These are phyloP conservation scores for Centrocercus urophasianus DNA, from an alignment of 2,113 vertebrate genomes.

Conservation along the genomic window DNA sequence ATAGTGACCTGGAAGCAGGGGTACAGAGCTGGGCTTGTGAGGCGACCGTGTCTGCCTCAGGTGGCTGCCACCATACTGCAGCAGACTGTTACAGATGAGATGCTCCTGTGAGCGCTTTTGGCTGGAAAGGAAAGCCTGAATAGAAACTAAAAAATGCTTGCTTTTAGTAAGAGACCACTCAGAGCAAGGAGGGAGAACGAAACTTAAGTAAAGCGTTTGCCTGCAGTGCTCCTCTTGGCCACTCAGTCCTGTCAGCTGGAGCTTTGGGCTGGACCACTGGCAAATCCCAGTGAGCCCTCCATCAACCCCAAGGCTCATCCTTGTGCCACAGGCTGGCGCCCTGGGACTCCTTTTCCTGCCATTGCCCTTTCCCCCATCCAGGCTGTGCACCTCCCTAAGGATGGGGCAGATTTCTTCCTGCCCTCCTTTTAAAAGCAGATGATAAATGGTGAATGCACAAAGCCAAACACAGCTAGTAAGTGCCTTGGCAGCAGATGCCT, in stretches of 20 bases:
- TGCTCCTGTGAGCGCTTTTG: accelerated
- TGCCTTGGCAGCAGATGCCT: neutral
- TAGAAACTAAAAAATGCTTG: neutral
- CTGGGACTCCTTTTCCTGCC: neutral
- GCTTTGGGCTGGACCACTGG: neutral
- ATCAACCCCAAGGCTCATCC: neutral
- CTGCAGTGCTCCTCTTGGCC: accelerated
- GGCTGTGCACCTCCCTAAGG: neutral
- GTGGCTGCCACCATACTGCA: too few species aligned
- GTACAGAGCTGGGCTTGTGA: neutral
- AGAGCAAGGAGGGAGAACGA: neutral
- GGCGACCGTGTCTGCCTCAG: neutral
- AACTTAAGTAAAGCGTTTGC: neutral
- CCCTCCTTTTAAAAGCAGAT: neutral
- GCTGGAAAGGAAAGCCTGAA: neutral
- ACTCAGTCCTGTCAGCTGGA: accelerated
- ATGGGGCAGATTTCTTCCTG: neutral
- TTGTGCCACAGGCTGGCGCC: neutral
- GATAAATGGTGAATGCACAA: neutral
- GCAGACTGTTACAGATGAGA: neutral
- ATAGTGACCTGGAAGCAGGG: neutral
- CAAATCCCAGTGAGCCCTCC: neutral
- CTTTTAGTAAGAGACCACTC: neutral
- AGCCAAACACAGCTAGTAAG: neutral
- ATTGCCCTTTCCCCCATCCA: neutral